Evolutionary conservation across 30 jellyfish, hydroid and myxozoan genomes (phyloP).

Genomic region (Hydra vulgaris): DNA sequence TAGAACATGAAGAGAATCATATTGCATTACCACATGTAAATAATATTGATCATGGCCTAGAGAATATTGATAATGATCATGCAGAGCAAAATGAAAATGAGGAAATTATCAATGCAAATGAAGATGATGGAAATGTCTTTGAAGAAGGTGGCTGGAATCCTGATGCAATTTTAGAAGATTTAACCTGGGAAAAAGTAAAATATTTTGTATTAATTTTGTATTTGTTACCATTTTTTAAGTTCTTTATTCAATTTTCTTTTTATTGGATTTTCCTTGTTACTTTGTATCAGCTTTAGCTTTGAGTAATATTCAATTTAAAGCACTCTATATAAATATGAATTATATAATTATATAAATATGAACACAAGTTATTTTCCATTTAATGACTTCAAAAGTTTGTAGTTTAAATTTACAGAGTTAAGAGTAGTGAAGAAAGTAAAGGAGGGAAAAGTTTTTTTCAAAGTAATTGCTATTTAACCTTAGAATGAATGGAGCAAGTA

Average conservation of each 20-base stretch:
- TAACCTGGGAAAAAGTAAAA: conserved; percentile 90
- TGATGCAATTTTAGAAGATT: conserved; percentile 73
- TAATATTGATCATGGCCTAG: not conserved
- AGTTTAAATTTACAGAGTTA: no score
- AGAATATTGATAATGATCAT: no score
- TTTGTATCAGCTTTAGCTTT: not conserved
- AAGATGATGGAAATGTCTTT: conserved; percentile 20
- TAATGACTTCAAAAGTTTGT: no score
- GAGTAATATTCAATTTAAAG: not conserved
- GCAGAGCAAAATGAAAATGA: not conserved
- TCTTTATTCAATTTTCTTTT: conserved; percentile 5
- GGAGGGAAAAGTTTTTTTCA: no score
- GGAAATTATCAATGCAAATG: not conserved
- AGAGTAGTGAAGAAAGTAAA: no score
- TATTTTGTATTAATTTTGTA: not conserved
- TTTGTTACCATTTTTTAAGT: not conserved
- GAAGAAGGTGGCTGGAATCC: conserved; percentile 40
- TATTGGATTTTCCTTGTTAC: not conserved
- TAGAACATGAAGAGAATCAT: not conserved
- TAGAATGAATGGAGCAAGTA: no score
- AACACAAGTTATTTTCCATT: no score
- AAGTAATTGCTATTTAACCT: no score
- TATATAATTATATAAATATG: no score
- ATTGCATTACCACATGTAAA: not conserved
- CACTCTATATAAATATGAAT: no score